Base-by-base conservation (phyloP, 2,113 vertebrate species). In the Potamarius usumacintae region DNA sequence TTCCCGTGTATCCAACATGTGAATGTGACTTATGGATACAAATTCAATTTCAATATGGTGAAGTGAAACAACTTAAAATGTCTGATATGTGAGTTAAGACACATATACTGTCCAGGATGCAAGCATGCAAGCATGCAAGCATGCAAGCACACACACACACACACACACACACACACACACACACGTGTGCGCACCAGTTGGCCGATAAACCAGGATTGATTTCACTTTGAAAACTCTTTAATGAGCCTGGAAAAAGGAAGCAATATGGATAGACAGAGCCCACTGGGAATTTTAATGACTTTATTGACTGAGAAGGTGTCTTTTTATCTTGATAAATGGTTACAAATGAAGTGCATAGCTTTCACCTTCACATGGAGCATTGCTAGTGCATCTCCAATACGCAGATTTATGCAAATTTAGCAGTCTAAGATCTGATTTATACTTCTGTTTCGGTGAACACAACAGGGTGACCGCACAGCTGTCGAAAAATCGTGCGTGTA, bases 171-270 rank as follows among this genome's bases (percentile, higher is more conserved):
- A 67, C 62, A 87, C 58, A 86, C 8, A 63, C 4, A 30, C 48
- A 77, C 74, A 22, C 22, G 12, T 12, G 1, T 25, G 17, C 76
- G 15, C 76, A 55, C 76, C 76, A 58, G 30, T 27, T 53, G 53
- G 48, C 81, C 71, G 85, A 86, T 85, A 89, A 88, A 89, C 86
- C 58, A 85, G 83, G 86, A 93, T 91, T 91, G 92, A 91, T 92
- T 91, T 92, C 88, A 89, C 88, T 91, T 92, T 91, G 90, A 91
- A 89, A 88, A 88, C 74, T 86, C 86, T 82, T 90, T 91, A 92
- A 93, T 90, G 90, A 93, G 89, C 83, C 81, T 63, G 90, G 86
- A 88, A 88, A 90, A 78, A 83, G 87, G 86, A 90, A 84, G 89
- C 90, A 87, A 91, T 90, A 90, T 87, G 86, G 90, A 92, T 87